phyloP scores from a whole-genome alignment of 2,113 vertebrate species.

The Capreolus pygargus region DNA sequence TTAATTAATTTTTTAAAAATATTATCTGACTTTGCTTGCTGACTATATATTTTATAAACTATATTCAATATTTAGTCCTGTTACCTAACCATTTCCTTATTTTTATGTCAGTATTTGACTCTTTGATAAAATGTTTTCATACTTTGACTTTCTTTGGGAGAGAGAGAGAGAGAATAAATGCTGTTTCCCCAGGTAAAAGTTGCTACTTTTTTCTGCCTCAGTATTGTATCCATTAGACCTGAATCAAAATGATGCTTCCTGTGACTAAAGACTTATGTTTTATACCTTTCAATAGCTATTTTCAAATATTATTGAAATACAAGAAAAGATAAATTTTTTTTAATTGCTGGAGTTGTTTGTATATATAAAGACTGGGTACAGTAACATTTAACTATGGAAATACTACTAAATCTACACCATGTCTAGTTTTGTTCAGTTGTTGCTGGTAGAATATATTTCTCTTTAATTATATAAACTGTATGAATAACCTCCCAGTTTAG shows the following conservation, averaged over 20 bases:
- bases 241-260: not conserved
- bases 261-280: not conserved
- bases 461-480: not conserved
- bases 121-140: not conserved
- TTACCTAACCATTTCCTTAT: not conserved
- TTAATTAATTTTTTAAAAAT: conserved; percentile 29
- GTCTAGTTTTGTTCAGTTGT: not conserved
- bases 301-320: conserved; percentile 36
- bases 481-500: not conserved
- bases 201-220: not conserved
- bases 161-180: not conserved
- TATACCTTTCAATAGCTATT: conserved; percentile 16
- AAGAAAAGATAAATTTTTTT: not conserved
- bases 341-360: not conserved
- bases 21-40: not conserved
- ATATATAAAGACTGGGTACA: not conserved
- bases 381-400: not conserved
- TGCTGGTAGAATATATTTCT: not conserved
- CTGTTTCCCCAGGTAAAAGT: not conserved
- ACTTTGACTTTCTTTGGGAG: not conserved
- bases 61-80: not conserved
- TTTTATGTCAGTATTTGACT: not conserved
- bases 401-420: not conserved
- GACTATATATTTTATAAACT: not conserved
- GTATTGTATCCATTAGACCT: not conserved